These are phyloP conservation scores for Xiphias gladius DNA, from an alignment of 2,113 vertebrate species.

Conservation along the genomic window DNA sequence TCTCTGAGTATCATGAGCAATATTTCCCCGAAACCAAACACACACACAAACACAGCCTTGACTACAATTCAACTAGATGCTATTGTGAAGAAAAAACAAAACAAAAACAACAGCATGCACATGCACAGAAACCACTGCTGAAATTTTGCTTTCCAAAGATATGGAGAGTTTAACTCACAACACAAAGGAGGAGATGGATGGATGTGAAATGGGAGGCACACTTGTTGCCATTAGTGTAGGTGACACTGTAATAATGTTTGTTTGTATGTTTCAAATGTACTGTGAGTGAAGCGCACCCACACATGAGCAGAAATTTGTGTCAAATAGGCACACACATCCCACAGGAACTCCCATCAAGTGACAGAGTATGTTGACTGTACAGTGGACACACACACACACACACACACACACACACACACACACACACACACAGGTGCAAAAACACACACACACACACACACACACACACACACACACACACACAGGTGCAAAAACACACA, in stretches of 20 bases:
- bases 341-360: constrained; percentile 9
- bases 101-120: constrained; percentile 31
- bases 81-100: constrained; percentile 12
- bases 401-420: neutral
- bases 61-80: constrained; percentile 14
- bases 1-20: constrained; percentile 42
- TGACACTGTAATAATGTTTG: neutral
- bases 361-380: neutral
- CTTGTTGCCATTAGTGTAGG: neutral
- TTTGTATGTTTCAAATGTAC: neutral
- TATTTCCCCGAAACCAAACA: constrained; percentile 11
- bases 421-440: too few relatives aligned
- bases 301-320: neutral
- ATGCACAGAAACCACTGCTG: constrained; percentile 1
- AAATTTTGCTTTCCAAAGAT: neutral
- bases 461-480: neutral
- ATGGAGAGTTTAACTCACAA: neutral
- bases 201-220: neutral
- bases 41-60: neutral
- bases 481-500: neutral
- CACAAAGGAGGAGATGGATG: neutral
- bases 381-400: neutral
- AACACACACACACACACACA: neutral
- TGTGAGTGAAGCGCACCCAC: neutral
- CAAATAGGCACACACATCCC: neutral